A percentile compares a stretch with the other conserved stretches of the same genome.
Conservation (phyloP, 2,113 vertebrate genomes). For the Colinus virginianus region DNA sequence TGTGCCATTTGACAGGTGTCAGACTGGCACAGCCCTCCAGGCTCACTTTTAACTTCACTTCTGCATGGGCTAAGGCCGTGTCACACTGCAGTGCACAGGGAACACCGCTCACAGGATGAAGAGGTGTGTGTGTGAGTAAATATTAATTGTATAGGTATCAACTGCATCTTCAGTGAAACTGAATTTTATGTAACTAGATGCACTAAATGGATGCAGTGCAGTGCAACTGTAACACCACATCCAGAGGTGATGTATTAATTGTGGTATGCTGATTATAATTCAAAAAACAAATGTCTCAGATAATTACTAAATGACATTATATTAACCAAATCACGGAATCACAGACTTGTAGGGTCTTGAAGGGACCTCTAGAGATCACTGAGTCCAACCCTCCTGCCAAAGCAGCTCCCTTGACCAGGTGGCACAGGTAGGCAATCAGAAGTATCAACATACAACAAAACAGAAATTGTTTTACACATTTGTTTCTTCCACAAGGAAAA, state of each 20-base stretch:
- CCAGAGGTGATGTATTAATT: background rate
- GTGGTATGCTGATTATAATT: background rate
- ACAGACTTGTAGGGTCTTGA: too few relatives aligned
- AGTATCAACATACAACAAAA: background rate
- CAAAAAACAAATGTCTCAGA: background rate
- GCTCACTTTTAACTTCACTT: background rate
- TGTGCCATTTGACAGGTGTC: conserved; percentile 3
- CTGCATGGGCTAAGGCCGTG: accelerated
- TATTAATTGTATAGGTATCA: accelerated
- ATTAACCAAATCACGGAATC: background rate
- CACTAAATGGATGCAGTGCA: background rate
- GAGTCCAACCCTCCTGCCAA: too few relatives aligned
- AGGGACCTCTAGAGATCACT: too few relatives aligned
- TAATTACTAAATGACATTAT: background rate
- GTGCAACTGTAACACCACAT: background rate
- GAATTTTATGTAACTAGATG: background rate
- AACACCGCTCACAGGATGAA: accelerated
- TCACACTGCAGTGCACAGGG: background rate
- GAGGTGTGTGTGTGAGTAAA: accelerated
- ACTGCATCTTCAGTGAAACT: background rate
- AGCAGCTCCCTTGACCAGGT: too few relatives aligned
- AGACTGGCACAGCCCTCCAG: background rate
- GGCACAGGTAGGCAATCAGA: too few relatives aligned
- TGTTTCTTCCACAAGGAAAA: background rate
- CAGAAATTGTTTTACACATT: background rate